Base-by-base conservation (phyloP, 2,797 vertebrate species). In the Lateolabrax maculatus region DNA sequence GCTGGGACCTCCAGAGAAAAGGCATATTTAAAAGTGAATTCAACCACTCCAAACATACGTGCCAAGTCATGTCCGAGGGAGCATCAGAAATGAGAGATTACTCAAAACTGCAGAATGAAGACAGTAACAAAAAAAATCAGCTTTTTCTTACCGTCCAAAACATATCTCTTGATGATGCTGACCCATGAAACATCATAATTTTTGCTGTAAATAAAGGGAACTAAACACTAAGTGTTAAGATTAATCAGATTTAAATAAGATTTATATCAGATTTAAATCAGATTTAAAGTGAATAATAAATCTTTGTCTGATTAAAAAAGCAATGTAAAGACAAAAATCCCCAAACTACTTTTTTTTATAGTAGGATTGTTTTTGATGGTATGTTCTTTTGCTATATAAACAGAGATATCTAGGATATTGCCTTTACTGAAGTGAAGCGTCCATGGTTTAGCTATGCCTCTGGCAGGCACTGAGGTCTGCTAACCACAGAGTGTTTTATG, bases 1-100 rank as follows among this genome's bases (percentile, higher is more conserved):
- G 85, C 89, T 89, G 84, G 79, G 85, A 93, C 88, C 82, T 91
- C 93, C 66, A 69, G 89, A 93, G 90, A 84, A 91, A 91, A 92
- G 90, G 86, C 83, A 89, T 86, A 88, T 94, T 95, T 94, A 91
- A 93, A 94, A 92, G 89, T 87, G 90, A 92, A 92, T 92, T 92
- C 80, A 90, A 86, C 71, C 63, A 64, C 87, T 88, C 60, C 72
- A 43, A 90, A 86, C 81, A 72, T 81, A 79, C 29, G 63, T 77
- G 88, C 85, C 77, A 65, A 85, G 66, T 74, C 71, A 74, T 85
- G 75, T 80, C 63, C 23, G 56, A 61, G 74, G 82, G 65, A 80
- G 71, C 67, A 61, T 66, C 65, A 56, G 71, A 86, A 72, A 80
- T 56, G 56, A 52, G 58, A 27, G 21, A 86, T 86, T 74, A 86